Evolutionary conservation across 2,113 vertebrate genomes (phyloP), one percentile per base, ranked within the genome.

Genomic region (Acinonyx jubatus): DNA sequence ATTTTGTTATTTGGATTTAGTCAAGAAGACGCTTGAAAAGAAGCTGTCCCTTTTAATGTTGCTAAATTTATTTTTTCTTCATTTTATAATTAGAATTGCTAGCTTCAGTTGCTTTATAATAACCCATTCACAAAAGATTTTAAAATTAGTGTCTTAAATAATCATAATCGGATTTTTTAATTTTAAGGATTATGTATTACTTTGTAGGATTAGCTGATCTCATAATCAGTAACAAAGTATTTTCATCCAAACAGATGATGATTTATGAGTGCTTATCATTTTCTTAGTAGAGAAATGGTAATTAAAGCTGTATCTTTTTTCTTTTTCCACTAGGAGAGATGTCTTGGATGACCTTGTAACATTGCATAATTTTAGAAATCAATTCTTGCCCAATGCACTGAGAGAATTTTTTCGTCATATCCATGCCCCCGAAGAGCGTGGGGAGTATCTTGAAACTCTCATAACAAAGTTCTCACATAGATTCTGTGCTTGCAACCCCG

Each of bases 401-500:
- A 99, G 99, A 98, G 99, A 99, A 93, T 99, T 99, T 99, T 99
- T 99, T 98, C 99, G 99, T 96, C 99, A 99, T 98, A 99, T 99
- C 98, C 99, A 99, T 10, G 99, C 99, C 33, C 99, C 99, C 0
- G 99, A 99, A 98, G 99, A 99, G 98, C 99, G 99, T 89, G 99
- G 99, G 45, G 99, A 99, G 94, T 99, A 99, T 98, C 99, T 99
- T 98, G 99, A 99, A 98, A 99, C 99, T 93, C 99, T 99, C 95
- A 99, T 99, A 97, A 99, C 99, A 93, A 99, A 99, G 98, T 99
- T 99, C 98, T 99, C 99, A 93, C 99, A 99, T 98, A 99, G 99
- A 91, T 99, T 99, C 98, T 99, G 99, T 98, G 98, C 99, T 98
- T 99, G 99, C 96, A 99, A 99, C 98, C 99, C 99, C 41, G 99